phyloP scores from a whole-genome alignment of 2,113 vertebrate genomes.

The Macrotis lagotis region DNA sequence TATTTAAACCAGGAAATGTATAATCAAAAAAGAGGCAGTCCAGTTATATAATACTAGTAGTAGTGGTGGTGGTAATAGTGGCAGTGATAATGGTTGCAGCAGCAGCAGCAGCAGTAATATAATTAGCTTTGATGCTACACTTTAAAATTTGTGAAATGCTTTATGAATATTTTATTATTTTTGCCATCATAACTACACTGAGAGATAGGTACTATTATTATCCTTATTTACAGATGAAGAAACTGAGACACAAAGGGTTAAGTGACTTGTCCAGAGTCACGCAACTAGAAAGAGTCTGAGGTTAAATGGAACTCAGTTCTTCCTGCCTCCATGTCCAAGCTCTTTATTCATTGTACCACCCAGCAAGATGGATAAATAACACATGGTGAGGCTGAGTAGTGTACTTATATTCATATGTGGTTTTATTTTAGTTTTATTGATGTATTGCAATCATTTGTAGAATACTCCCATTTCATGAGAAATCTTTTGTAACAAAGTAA shows the following conservation, averaged over 20 bases:
- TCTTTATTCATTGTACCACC: background rate
- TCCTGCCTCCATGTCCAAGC: background rate
- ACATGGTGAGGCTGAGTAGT: background rate
- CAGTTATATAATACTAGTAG: background rate
- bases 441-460: background rate
- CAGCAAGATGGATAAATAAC: background rate
- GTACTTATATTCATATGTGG: background rate
- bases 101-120: background rate
- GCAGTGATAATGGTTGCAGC: background rate
- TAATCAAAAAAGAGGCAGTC: background rate
- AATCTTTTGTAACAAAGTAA: background rate
- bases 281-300: background rate
- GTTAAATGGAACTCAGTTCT: background rate
- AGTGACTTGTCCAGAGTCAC: background rate
- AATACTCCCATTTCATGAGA: background rate
- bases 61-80: background rate
- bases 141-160: background rate
- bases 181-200: background rate
- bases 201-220: background rate
- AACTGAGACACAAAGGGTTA: background rate
- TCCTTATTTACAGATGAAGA: background rate
- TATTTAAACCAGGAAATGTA: background rate
- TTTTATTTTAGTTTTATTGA: background rate
- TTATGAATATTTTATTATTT: background rate
- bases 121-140: background rate